phyloP scores from a whole-genome alignment of 2,797 vertebrate species.

The Sebastes dallii region DNA sequence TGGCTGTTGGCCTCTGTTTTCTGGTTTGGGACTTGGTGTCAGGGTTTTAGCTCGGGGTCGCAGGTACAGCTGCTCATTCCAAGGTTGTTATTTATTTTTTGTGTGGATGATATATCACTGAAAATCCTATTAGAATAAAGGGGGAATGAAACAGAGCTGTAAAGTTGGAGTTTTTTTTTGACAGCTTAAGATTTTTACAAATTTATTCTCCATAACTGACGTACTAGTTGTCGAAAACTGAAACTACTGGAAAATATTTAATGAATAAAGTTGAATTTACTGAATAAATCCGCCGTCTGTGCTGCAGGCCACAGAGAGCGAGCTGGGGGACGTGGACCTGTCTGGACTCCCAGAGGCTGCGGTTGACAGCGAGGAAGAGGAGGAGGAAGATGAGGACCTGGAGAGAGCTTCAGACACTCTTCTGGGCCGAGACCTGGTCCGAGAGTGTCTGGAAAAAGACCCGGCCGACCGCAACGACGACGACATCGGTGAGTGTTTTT shows the following conservation, averaged over 20 bases:
- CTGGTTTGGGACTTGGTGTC: neutral
- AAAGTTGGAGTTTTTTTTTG: neutral
- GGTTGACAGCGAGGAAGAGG: constrained; percentile 97
- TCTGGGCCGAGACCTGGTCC: constrained; percentile 90
- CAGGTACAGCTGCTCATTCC: constrained; percentile 12
- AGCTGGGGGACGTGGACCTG: constrained; percentile 95
- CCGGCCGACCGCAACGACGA: constrained; percentile 95
- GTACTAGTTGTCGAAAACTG: neutral
- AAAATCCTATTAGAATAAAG: neutral
- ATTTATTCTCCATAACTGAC: neutral
- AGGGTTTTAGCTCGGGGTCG: constrained; percentile 3
- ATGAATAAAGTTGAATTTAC: neutral
- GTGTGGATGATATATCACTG: neutral
- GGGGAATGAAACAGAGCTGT: neutral
- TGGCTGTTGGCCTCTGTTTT: constrained; percentile 12
- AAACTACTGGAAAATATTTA: neutral
- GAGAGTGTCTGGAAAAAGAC: constrained; percentile 97
- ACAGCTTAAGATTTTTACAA: neutral
- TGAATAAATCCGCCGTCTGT: rapidly evolving
- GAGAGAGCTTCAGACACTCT: constrained; percentile 91
- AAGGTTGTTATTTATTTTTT: constrained; percentile 5
- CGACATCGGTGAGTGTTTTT: constrained; percentile 89
- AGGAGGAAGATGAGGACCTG: constrained; percentile 96
- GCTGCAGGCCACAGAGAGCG: constrained; percentile 93
- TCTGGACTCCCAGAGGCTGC: constrained; percentile 95